These are phyloP conservation scores for Corythornis madagascariensis DNA, from an alignment of 2,113 vertebrate species.

Conservation along the genomic window DNA sequence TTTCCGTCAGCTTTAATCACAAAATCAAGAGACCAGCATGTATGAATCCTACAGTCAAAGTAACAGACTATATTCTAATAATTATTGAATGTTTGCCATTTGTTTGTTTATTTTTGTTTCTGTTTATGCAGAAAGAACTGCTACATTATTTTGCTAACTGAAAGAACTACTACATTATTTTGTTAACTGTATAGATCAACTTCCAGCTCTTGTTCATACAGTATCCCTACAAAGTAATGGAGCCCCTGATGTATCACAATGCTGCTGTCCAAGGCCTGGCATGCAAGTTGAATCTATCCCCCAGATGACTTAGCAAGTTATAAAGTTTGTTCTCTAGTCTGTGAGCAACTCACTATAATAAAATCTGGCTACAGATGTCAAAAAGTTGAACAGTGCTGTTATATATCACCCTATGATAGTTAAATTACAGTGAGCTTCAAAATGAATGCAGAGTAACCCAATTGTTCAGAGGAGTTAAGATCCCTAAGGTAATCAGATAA, in stretches of 20 bases:
- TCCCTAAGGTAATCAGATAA: neutral
- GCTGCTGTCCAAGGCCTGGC: neutral
- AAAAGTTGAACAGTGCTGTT: neutral
- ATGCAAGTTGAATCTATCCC: neutral
- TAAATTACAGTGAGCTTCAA: neutral
- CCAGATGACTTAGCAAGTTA: neutral
- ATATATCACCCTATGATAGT: neutral
- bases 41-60: neutral
- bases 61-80: neutral
- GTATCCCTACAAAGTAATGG: neutral
- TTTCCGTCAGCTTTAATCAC: neutral
- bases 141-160: neutral
- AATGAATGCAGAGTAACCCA: neutral
- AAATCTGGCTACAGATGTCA: neutral
- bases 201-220: neutral
- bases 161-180: neutral
- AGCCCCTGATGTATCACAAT: neutral
- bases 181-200: neutral
- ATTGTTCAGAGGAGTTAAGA: neutral
- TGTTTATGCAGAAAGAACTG: neutral
- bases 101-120: neutral
- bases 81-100: neutral
- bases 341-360: neutral
- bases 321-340: conserved; percentile 13
- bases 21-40: neutral